Conservation (phyloP, 2,888 invertebrate species). For the Loripinus fragilis region DNA sequence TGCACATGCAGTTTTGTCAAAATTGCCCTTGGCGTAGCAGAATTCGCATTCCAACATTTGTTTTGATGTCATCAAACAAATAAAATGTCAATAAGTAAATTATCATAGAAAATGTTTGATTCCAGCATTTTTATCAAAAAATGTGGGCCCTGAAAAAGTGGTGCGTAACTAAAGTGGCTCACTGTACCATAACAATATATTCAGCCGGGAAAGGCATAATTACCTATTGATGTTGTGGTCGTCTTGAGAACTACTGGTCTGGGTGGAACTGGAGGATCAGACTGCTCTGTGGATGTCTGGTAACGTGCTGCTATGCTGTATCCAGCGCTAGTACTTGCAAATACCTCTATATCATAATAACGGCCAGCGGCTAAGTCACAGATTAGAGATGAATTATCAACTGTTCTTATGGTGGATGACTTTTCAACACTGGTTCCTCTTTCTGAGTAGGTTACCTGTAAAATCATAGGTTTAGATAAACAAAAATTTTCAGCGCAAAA, state of each 20-base stretch:
- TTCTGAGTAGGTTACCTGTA: constrained; percentile 52
- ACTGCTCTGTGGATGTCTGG: constrained; percentile 89
- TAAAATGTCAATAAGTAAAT: too few species aligned
- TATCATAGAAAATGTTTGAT: too few species aligned
- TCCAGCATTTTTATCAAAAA: too few species aligned
- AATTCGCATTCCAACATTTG: too few species aligned
- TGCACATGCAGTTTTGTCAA: too few species aligned
- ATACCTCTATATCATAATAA: constrained; percentile 89
- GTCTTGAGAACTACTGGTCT: constrained; percentile 88
- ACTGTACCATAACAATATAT: too few species aligned
- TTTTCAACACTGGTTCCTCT: constrained; percentile 6
- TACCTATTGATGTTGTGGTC: constrained; percentile 87
- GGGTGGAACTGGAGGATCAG: constrained; percentile 88
- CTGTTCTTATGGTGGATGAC: background rate
- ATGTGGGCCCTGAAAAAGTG: too few species aligned
- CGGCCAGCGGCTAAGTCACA: constrained; percentile 89
- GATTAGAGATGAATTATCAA: constrained; percentile 52
- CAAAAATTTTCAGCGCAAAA: too few species aligned
- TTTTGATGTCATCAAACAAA: too few species aligned
- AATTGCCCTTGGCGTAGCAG: too few species aligned
- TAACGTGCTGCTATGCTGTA: constrained; percentile 85
- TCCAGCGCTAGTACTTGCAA: constrained; percentile 86
- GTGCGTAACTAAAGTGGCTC: too few species aligned
- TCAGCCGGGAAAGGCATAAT: too few species aligned
- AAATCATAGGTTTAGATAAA: constrained; percentile 5